Percentiles rank a stretch among this genome's conserved stretches.
These are phyloP conservation scores for Tridacna gigas DNA, from an alignment of 2,888 invertebrate genomes.

Conservation along the genomic window DNA sequence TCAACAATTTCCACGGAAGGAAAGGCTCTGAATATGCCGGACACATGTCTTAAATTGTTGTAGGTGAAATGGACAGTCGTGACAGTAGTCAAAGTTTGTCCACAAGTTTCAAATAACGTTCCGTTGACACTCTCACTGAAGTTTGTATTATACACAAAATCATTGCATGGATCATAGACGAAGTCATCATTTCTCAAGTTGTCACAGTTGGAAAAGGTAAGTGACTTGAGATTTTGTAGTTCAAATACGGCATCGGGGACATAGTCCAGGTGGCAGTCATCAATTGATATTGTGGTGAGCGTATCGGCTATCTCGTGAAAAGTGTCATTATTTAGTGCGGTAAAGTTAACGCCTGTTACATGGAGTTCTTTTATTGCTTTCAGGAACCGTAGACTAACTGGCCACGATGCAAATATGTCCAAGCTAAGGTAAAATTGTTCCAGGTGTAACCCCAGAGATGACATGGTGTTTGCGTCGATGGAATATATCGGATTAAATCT, in stretches of 20 bases:
- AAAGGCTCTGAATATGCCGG: background rate
- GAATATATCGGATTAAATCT: background rate
- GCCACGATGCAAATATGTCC: background rate
- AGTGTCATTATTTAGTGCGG: background rate
- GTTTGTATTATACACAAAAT: too few species aligned
- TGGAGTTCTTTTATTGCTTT: background rate
- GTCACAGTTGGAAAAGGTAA: background rate
- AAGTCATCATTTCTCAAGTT: background rate
- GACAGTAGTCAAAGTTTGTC: background rate
- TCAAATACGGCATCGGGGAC: background rate
- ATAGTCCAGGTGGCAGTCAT: background rate
- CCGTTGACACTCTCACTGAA: background rate
- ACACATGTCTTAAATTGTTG: background rate
- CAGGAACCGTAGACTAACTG: background rate
- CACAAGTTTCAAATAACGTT: conserved; percentile 5
- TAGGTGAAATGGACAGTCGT: background rate
- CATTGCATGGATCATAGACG: too few species aligned
- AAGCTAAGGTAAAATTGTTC: background rate
- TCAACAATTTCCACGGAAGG: background rate
- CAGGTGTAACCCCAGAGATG: background rate
- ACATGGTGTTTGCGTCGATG: background rate
- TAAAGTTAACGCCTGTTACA: background rate
- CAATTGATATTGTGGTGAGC: background rate
- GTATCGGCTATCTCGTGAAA: conserved; percentile 7
- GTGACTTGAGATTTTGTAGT: background rate